Base-by-base conservation (phyloP, 2,888 invertebrate genomes). In the Cryptus viduatorius region DNA sequence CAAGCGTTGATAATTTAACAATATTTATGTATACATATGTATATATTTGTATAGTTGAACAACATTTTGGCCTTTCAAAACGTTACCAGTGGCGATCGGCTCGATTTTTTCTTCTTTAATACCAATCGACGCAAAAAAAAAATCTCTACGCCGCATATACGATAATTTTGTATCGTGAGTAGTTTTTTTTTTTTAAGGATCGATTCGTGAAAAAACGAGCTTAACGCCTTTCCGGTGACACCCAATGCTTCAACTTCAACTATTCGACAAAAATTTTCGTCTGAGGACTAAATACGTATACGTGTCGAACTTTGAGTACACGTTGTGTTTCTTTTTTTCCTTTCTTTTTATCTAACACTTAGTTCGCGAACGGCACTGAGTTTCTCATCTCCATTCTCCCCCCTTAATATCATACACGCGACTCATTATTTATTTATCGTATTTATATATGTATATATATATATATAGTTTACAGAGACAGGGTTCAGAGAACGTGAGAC, bases 1-100 rank as follows among this genome's bases (percentile, higher is more conserved):
- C 56, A 84, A 81, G 78, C 80, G 53, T 77, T 81, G 46, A 68
- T 73, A 64, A 77, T 84, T 80, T 68, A 77, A 84, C 84, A 84
- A 73, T 82, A 56, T 71, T 69, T 53, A 80, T 73, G 68, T 53
- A 50, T 72, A 79, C 64, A 73, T 42, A 75, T 64, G 42, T 73
- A 48, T 71, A 79, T 79, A 72, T 81, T 84, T 59, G 79, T 77
- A 82, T 79, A 88, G 87, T 92, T 93, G 92, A 93, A 93, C 93
- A 93, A 93, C 93, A 93, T 93, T 93, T 92, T 92, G 93, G 93
- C 91, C 88, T 91, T 91, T 92, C 90, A 90, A 91, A 92, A 91
- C 90, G 90, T 91, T 89, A 88, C 87, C 89, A 89, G 86, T 89
- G 89, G 87, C 88, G 59, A 75, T 31, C 73, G 44, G 56, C 75